These are phyloP conservation scores for Drosophila engyochracea DNA, from an alignment of 2,888 invertebrate genomes.

Conservation along the genomic window DNA sequence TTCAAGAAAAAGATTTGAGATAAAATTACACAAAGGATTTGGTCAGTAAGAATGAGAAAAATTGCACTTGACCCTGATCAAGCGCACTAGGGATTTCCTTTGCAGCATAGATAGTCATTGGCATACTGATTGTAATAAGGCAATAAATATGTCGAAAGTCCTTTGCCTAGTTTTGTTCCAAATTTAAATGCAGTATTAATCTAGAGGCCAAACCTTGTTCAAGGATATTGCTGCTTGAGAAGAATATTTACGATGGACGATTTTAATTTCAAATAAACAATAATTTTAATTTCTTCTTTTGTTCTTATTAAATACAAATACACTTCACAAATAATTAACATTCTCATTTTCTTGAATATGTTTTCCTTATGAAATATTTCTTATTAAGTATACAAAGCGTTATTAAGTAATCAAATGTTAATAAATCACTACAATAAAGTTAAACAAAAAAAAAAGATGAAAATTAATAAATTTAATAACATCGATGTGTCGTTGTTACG, in stretches of 20 bases:
- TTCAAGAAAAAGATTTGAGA: no score
- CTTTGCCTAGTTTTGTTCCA: background rate
- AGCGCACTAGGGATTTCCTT: no score
- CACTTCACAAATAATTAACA: background rate
- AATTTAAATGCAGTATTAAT: background rate
- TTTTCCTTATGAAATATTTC: background rate
- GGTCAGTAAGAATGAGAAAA: no score
- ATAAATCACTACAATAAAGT: background rate
- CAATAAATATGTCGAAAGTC: background rate
- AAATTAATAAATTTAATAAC: background rate
- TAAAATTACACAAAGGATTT: no score
- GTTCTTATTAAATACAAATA: background rate
- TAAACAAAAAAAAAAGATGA: background rate
- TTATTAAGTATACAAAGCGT: background rate
- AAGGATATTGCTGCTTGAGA: background rate
- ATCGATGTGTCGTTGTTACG: background rate
- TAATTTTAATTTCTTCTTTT: background rate
- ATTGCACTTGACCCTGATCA: no score
- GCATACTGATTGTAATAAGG: background rate
- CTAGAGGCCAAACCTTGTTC: background rate
- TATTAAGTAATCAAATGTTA: background rate
- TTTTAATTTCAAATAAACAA: background rate
- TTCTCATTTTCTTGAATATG: background rate
- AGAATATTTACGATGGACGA: background rate
- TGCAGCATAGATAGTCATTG: background rate